Evolutionary conservation across 1,140 invertebrate genomes (phyloP).

Genomic region (Carposina sasakii): DNA sequence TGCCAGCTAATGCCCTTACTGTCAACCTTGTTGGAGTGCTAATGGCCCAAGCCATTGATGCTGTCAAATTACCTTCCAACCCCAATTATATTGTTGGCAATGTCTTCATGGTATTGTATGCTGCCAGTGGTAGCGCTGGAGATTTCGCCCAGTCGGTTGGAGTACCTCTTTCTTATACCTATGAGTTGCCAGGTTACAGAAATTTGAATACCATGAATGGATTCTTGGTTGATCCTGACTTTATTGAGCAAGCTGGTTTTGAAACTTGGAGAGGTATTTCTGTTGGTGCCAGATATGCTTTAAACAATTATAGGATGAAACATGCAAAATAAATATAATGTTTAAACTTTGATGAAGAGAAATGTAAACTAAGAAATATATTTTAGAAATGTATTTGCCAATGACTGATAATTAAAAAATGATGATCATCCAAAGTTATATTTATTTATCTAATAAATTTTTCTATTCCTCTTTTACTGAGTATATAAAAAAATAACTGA

Average conservation of each 20-base stretch:
- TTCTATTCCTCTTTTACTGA: too few relatives aligned
- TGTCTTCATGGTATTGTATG: conserved; percentile 66
- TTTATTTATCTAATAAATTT: too few relatives aligned
- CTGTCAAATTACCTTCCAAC: conserved; percentile 32
- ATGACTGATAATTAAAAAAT: too few relatives aligned
- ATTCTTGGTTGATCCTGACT: conserved; percentile 44
- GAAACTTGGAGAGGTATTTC: conserved; percentile 51
- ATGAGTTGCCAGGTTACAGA: conserved; percentile 44
- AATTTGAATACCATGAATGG: conserved; percentile 23
- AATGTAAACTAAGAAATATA: too few relatives aligned
- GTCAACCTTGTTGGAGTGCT: conserved; percentile 45
- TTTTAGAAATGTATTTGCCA: too few relatives aligned
- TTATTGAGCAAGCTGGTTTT: conserved; percentile 42
- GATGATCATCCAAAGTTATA: too few relatives aligned
- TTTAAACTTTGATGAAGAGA: too few relatives aligned
- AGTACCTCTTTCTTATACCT: conserved; percentile 31
- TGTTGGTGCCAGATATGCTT: conserved; percentile 24
- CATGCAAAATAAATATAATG: too few relatives aligned
- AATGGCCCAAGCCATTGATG: conserved; percentile 53
- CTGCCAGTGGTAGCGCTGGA: conserved; percentile 35
- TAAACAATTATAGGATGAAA: conserved; percentile 7
- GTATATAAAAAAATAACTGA: too few relatives aligned
- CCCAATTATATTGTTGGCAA: conserved; percentile 72
- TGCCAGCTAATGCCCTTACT: conserved; percentile 65
- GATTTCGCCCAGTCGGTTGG: conserved; percentile 54